These are phyloP conservation scores for Dendrophyllia cribrosa DNA, from an alignment of 64 coral and sea anemone species.

Conservation along the genomic window DNA sequence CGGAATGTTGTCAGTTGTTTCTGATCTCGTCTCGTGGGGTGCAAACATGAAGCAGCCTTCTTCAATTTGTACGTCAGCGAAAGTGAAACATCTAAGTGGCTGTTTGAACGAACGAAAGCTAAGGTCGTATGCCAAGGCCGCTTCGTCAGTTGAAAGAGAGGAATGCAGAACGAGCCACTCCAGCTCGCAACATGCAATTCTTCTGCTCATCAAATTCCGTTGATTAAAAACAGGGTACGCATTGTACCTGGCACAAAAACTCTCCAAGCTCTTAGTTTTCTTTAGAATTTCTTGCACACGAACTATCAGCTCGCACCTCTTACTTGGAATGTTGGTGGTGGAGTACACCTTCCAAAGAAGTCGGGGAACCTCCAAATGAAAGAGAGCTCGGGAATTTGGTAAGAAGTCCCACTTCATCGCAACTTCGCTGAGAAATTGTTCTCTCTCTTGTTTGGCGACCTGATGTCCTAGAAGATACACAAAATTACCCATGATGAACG, in stretches of 20 bases:
- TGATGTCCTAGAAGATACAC: background rate
- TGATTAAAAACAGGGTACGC: too few relatives aligned
- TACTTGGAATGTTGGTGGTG: background rate
- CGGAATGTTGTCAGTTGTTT: background rate
- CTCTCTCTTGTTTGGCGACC: background rate
- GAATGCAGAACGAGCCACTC: constrained; percentile 32
- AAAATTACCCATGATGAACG: background rate
- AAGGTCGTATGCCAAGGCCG: background rate
- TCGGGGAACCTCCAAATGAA: background rate
- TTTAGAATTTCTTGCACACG: background rate
- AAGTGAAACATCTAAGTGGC: background rate
- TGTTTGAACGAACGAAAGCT: background rate
- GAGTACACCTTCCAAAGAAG: constrained; percentile 23
- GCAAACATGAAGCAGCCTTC: background rate
- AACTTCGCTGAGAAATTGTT: background rate
- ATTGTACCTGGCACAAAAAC: too few relatives aligned
- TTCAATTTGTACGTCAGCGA: background rate
- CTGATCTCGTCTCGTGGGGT: background rate
- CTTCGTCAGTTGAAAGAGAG: background rate
- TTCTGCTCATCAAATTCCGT: too few relatives aligned
- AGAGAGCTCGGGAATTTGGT: background rate
- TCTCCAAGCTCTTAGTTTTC: too few relatives aligned
- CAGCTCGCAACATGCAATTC: background rate
- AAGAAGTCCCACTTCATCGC: background rate
- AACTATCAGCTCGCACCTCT: background rate